Base-by-base conservation (phyloP, 2,888 invertebrate species). In the Caenorhabditis panamensis region DNA sequence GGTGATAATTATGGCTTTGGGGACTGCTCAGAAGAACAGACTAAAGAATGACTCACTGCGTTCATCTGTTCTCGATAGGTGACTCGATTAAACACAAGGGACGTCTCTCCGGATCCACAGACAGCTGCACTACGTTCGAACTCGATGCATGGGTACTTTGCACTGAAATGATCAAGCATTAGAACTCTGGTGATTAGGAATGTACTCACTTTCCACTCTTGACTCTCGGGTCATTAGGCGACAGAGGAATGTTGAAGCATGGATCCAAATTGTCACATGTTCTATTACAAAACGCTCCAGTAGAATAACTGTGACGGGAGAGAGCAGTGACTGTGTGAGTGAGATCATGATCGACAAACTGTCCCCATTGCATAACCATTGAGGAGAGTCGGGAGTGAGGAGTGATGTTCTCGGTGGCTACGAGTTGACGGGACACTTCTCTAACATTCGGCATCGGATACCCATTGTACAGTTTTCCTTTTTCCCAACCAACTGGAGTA, bases 341-440 rank as follows among this genome's bases (percentile, higher is more conserved):
- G 75, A 99, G 92, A 91, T 99, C 99, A 91, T 99, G 99, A 92
- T 99, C 98, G 47, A 98, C 91, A 92, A 98, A 99, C 91, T 99
- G 99, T 8, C 99, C 99, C 98, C 98, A 99, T 91, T 99, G 99
- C 98, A 99, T 97, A 1, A 96, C 94, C 98, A 99, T 97, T 89
- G 97, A 96, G 0, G 96, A 95, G 86, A 95, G 95, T n/a, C 78
- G 78, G 9, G 66, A 58, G 59, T 90, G 89, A 0, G 94, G 94
- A 0, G 96, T 95, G 37, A 96, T 94, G 62, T 94, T 93, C 26
- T 94, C 93, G 0, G 97, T 96, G 0, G 95, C 93, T 81, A 98
- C 95, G 36, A 99, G 91, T 5, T 94, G 93, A 0, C 95, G 95
- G 0, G 98, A 98, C 0, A 99, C 93, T 68, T 86, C 83, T 62